phyloP scores from a whole-genome alignment of 2,797 vertebrate genomes.

The Macrochelys suwanniensis region DNA sequence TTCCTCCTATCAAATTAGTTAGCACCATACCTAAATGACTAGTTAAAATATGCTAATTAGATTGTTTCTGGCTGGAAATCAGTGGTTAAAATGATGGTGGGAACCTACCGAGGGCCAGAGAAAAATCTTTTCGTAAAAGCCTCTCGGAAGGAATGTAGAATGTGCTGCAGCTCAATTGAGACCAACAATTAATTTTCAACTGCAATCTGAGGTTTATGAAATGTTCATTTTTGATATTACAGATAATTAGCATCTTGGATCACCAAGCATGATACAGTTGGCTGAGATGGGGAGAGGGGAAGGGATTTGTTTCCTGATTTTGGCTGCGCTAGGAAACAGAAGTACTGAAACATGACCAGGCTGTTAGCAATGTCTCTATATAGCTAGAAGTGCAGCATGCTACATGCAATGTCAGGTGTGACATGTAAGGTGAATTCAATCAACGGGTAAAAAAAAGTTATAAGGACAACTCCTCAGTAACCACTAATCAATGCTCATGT shows the following conservation, averaged over 20 bases:
- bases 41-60: slow-evolving; percentile 65
- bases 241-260: background rate
- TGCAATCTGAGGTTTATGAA: slow-evolving; percentile 6
- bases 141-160: slow-evolving; percentile 29
- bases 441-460: background rate
- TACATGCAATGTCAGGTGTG: accelerated
- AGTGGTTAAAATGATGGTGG: slow-evolving; percentile 22
- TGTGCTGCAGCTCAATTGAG: background rate
- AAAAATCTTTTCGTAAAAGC: slow-evolving; percentile 15
- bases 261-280: background rate
- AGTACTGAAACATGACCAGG: background rate
- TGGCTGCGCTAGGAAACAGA: background rate
- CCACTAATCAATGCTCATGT: background rate
- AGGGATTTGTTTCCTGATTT: background rate
- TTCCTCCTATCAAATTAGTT: slow-evolving; percentile 56
- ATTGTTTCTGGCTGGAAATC: slow-evolving; percentile 50
- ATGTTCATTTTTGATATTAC: background rate
- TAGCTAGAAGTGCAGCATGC: background rate
- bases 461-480: accelerated
- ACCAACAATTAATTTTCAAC: slow-evolving; percentile 38
- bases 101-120: slow-evolving; percentile 1
- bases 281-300: background rate
- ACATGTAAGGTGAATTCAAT: accelerated
- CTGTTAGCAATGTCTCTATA: background rate
- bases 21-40: slow-evolving; percentile 41